A percentile compares a stretch with the other conserved stretches of the same genome.
These are phyloP conservation scores for Acanthurus lineatus DNA, from an alignment of 2,797 vertebrate species.

Conservation along the genomic window DNA sequence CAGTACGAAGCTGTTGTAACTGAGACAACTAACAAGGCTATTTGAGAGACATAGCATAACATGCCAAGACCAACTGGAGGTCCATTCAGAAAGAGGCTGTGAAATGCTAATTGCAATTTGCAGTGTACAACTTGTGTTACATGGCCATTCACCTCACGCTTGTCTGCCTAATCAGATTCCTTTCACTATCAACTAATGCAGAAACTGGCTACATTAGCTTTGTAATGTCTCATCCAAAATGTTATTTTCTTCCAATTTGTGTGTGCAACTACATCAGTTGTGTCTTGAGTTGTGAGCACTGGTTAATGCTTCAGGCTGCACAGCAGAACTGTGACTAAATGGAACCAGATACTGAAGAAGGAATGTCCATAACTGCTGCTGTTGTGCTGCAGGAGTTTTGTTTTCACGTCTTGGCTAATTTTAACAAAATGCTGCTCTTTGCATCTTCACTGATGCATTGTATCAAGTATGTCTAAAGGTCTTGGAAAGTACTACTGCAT, in stretches of 20 bases:
- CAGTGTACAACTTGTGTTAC: background rate
- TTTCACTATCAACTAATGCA: background rate
- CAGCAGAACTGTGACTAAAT: slow-evolving; percentile 4
- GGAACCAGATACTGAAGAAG: slow-evolving; percentile 1
- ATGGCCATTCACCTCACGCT: background rate
- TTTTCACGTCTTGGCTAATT: no score
- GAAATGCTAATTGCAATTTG: background rate
- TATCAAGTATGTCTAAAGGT: no score
- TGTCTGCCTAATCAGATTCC: background rate
- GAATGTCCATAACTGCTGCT: background rate
- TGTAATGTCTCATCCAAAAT: background rate
- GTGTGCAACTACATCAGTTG: background rate
- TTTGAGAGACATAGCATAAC: slow-evolving; percentile 19
- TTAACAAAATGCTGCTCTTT: no score
- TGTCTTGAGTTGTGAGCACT: background rate
- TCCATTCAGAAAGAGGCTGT: background rate
- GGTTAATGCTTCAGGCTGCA: background rate
- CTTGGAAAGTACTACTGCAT: no score
- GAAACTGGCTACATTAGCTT: background rate
- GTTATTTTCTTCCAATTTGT: background rate
- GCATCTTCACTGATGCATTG: no score
- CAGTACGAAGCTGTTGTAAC: slow-evolving; percentile 10
- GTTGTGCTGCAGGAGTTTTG: background rate
- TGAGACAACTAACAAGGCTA: slow-evolving; percentile 7
- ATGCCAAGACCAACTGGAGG: slow-evolving; percentile 2